Evolutionary conservation across 2,888 invertebrate species (phyloP).

Genomic region (Lasioglossum malachurum): DNA sequence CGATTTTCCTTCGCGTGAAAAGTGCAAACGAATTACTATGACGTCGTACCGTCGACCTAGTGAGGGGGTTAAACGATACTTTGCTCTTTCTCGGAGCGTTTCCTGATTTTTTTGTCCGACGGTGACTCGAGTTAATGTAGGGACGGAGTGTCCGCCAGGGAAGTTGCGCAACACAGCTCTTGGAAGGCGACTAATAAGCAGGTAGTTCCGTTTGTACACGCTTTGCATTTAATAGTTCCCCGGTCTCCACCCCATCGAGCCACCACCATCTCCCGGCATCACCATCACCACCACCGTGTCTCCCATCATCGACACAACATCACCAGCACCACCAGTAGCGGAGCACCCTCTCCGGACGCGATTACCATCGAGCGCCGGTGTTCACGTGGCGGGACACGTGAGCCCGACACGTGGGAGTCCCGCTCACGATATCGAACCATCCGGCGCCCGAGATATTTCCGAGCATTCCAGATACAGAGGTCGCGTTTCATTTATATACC

Average conservation of each 20-base stretch:
- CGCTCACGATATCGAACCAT: slow-evolving; percentile 51
- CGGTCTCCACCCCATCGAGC: slow-evolving; percentile 34
- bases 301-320: slow-evolving; percentile 22
- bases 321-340: slow-evolving; percentile 28
- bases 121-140: slow-evolving; percentile 1
- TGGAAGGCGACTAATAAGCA: slow-evolving; percentile 33
- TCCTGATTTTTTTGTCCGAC: background rate
- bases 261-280: background rate
- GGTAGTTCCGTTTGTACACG: slow-evolving; percentile 36
- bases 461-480: slow-evolving; percentile 33
- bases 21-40: background rate
- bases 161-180: slow-evolving; percentile 32
- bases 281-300: slow-evolving; percentile 44
- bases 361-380: slow-evolving; percentile 35
- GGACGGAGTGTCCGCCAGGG: background rate
- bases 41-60: background rate
- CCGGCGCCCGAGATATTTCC: slow-evolving; percentile 45
- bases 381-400: slow-evolving; percentile 70
- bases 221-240: slow-evolving; percentile 60
- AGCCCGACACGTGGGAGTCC: slow-evolving; percentile 62
- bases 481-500: slow-evolving; percentile 46
- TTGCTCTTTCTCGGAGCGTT: background rate
- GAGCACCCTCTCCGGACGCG: slow-evolving; percentile 43
- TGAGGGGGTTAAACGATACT: background rate
- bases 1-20: background rate